phyloP scores from a whole-genome alignment of 2,113 vertebrate species.

The Aleadryas rufinucha region DNA sequence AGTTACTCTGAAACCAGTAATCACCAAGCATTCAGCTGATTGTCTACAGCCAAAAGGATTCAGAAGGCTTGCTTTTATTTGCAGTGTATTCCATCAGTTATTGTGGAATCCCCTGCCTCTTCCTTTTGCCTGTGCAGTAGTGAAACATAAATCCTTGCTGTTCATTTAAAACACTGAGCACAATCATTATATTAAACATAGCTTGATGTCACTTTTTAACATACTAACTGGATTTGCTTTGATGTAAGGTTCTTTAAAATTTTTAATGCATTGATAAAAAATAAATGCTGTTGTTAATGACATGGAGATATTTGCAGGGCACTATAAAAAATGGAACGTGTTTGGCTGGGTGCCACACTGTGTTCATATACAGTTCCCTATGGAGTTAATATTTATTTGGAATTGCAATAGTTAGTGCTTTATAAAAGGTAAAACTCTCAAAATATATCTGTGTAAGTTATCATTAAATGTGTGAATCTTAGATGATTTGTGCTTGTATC shows the following conservation, averaged over 20 bases:
- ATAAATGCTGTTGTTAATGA: neutral
- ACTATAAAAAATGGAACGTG: neutral
- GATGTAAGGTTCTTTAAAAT: neutral
- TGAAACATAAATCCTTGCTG: neutral
- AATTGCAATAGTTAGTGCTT: neutral
- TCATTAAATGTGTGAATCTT: neutral
- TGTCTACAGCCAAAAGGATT: neutral
- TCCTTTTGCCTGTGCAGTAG: neutral
- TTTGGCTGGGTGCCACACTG: neutral
- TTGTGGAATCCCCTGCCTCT: neutral
- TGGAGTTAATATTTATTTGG: neutral
- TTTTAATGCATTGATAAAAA: neutral
- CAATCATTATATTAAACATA: neutral
- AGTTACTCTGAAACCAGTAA: slow-evolving; percentile 3
- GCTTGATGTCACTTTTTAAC: neutral
- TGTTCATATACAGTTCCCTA: neutral
- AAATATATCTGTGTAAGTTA: neutral
- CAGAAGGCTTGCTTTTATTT: neutral
- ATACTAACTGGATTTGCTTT: neutral
- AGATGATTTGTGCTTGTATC: neutral
- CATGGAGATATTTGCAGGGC: neutral
- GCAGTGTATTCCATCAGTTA: neutral
- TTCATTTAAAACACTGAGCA: neutral
- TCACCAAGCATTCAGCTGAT: neutral
- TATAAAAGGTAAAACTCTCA: neutral